Evolutionary conservation across 2,888 invertebrate species (phyloP), one percentile per base, ranked within the genome.

Genomic region (Acleris laterana): DNA sequence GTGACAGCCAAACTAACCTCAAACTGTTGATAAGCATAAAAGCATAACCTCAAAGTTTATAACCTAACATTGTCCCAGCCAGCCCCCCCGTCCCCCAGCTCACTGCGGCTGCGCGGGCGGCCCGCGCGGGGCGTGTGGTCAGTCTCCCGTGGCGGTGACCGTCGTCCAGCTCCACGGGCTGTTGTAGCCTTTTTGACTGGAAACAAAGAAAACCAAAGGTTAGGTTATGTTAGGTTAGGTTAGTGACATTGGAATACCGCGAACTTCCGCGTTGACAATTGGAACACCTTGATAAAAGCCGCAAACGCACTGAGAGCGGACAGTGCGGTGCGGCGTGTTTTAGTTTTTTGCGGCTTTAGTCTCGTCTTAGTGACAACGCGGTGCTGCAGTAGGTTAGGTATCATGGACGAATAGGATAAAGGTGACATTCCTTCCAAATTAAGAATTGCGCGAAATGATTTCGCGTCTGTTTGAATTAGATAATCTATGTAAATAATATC

Each of bases 131-230:
- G 93, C 85, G 78, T 88, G 81, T 80, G 94, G 94, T 94, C 95
- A 95, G 94, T 95, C 95, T 48, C 95, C 95, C 70, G 94, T 94
- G 62, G 94, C 94, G 1, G 95, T 94, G 82, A 95, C 94, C 71
- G 93, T 94, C 73, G 95, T 94, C 94, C 95, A 95, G 87, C 93
- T 94, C 95, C 95, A 95, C 59, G 94, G 94, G 81, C 93, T 94
- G 82, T 88, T 90, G 91, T 94, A 94, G 78, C 90, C 90, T 82
- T 94, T 94, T 80, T 95, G 94, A 78, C 95, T 95, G 94, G 59
- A 90, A 90, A 83, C 70, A 84, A 65, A 69, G 73, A 17, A 25
- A 4, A 57, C 9, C 9, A 32, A 32, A 9, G 6, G 32, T 32
- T 32, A 32, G 32, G 32, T 28, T 7, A 9, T 9, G 32, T 32